These are phyloP conservation scores for Canis aureus DNA, from an alignment of 2,113 vertebrate genomes.

Conservation along the genomic window DNA sequence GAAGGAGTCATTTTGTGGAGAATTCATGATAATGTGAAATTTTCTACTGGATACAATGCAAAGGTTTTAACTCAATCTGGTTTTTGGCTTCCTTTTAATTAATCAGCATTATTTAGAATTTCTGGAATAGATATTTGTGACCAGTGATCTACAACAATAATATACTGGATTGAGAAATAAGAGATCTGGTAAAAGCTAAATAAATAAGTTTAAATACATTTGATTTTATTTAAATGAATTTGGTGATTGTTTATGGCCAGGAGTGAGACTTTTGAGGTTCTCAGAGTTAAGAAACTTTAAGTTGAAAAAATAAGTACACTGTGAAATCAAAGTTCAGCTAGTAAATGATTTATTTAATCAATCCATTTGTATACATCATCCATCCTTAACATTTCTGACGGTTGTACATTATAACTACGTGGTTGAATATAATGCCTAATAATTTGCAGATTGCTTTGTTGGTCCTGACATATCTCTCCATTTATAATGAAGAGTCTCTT, in stretches of 20 bases:
- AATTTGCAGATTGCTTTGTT: constrained; percentile 78
- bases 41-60: neutral
- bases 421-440: constrained; percentile 76
- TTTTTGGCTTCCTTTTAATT: neutral
- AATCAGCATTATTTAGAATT: constrained; percentile 8
- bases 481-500: constrained; percentile 73
- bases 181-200: constrained; percentile 15
- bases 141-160: neutral
- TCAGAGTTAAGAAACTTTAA: constrained; percentile 58
- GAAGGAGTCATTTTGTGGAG: neutral
- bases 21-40: neutral
- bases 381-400: constrained; percentile 68
- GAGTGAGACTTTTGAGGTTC: neutral
- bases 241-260: neutral
- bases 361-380: constrained; percentile 64
- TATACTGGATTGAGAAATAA: neutral
- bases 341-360: constrained; percentile 78
- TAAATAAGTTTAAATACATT: constrained; percentile 39
- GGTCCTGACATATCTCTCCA: constrained; percentile 69
- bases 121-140: neutral
- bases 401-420: constrained; percentile 44
- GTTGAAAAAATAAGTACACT: constrained; percentile 53
- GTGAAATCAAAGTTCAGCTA: constrained; percentile 66
- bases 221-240: constrained; percentile 59
- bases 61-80: neutral